Base-by-base conservation (phyloP, 2,113 vertebrate genomes). In the Meles meles region DNA sequence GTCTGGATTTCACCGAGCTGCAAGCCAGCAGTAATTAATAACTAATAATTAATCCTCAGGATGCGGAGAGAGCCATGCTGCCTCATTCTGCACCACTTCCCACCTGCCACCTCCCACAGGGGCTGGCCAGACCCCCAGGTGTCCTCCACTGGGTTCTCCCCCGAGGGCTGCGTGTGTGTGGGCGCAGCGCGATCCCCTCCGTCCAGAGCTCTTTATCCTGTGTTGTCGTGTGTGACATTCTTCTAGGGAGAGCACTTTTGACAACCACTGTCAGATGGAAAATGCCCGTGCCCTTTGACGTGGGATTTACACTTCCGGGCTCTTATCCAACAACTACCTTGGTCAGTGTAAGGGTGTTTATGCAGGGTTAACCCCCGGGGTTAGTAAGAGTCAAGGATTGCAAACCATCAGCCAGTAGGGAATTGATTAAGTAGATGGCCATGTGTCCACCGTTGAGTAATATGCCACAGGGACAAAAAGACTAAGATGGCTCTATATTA, bases 371-470 rank as follows among this genome's bases (percentile, higher is more conserved):
- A 42, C 71, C 57, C 37, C 4, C 0, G 0, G 8, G n/a, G 0
- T 1, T 34, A 7, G 10, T 12, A 61, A 71, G 55, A 67, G 12
- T 42, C 63, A 47, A 39, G 31, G 42, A 39, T 0, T 3, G 12
- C 49, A 12, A 39, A 42, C 52, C 39, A 42, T 23, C 39, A 18
- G 59, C 61, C 74, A 6, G 18, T 2, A 27, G 87, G 17, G 10
- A 52, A 15, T 25, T 15, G 18, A 10, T 44, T 47, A 23, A 37
- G 0, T 8, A 23, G 6, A 0, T 9, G 5, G 21, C 7, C 18
- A 7, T 0, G 1, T 49, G 15, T 12, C 57, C 27, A 11, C 23
- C 23, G 6, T 9, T 14, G 18, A 83, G 0, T 6, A 4, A 0
- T 3, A 31, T 6, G 18, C 0, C 34, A 11, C 25, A 20, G 20